These are phyloP conservation scores for Cataglyphis livida DNA, from an alignment of 2,888 invertebrate species.

Conservation along the genomic window DNA sequence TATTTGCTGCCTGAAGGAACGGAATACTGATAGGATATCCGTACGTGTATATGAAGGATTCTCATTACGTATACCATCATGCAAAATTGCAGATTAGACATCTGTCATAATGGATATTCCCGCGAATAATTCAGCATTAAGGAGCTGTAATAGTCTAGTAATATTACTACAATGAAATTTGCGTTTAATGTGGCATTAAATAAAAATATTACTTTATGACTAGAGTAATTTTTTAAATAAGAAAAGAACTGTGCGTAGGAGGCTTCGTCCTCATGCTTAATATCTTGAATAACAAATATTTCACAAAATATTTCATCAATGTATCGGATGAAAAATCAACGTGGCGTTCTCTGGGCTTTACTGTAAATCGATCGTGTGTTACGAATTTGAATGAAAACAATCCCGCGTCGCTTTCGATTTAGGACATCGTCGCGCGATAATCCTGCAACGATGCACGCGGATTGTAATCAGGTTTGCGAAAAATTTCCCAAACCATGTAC, in stretches of 20 bases:
- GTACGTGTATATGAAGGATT: not conserved
- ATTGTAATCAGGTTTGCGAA: conserved; percentile 71
- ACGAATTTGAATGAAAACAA: conserved; percentile 52
- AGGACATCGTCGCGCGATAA: conserved; percentile 49
- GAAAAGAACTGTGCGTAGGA: not conserved
- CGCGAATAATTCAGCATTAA: conserved; percentile 6
- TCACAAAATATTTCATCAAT: conserved; percentile 31
- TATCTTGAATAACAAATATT: conserved; percentile 2
- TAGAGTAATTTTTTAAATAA: not conserved
- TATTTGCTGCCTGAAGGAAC: conserved; percentile 40
- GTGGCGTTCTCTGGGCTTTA: conserved; percentile 15
- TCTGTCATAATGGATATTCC: conserved; percentile 48
- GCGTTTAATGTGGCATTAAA: not conserved
- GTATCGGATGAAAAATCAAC: conserved; percentile 33
- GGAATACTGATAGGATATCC: conserved; percentile 18
- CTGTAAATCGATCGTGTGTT: conserved; percentile 46
- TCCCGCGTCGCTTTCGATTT: conserved; percentile 49
- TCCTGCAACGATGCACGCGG: conserved; percentile 47
- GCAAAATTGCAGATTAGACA: conserved; percentile 43
- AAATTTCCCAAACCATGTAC: conserved; percentile 61
- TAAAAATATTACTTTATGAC: not conserved
- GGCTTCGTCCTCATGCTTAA: not conserved
- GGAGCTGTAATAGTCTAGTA: not conserved
- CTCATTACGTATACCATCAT: not conserved
- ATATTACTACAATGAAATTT: conserved; percentile 10